Base-by-base conservation (phyloP, 2,888 invertebrate genomes). In the Drosophila lacicola region DNA sequence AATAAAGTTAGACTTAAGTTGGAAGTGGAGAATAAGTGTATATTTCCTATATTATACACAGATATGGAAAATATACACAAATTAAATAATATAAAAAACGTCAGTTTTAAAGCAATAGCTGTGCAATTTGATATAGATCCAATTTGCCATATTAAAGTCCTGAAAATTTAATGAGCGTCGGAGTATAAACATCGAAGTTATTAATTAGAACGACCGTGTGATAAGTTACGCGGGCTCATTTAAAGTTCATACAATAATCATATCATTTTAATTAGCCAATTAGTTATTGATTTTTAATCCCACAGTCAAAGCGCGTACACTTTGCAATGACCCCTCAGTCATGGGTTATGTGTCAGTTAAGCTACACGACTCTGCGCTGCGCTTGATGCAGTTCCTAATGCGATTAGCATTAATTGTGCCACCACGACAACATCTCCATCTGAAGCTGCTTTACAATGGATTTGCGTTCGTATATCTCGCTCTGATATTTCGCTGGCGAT, bases 381-480 rank as follows among this genome's bases (percentile, higher is more conserved):
- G 56, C 8, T 10, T 45, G 4, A 61, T 74, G 5, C 42, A 33
- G 41, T n/a, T 17, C 13, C 2, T 74, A 13, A 73, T 66, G 78
- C 45, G 46, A 10, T 14, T 41, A 3, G 0, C 53, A 4, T 14
- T 74, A 14, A 11, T 73, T 13, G 8, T 54, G n/a, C 74, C 53
- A 14, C 56, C 67, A 21, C 42, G 56, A 0, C 53, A 53, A n/a
- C 13, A 57, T 11, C 17, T 17, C 0, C 25, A 14, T 1, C 19
- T 73, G 2, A 60, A 54, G 34, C 6, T 74, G 14, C 4, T 61
- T 4, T 65, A 66, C 25, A 66, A 37, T 11, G 29, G 29, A 1
- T 2, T 1, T 5, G 5, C 57, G 4, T 0, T 78, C 5, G 6
- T n/a, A 0, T 78, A 65, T 33, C 45, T 73, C 1, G 21, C 10